Conservation (phyloP, 2,113 vertebrate species). For the Xenopus tropicalis region DNA sequence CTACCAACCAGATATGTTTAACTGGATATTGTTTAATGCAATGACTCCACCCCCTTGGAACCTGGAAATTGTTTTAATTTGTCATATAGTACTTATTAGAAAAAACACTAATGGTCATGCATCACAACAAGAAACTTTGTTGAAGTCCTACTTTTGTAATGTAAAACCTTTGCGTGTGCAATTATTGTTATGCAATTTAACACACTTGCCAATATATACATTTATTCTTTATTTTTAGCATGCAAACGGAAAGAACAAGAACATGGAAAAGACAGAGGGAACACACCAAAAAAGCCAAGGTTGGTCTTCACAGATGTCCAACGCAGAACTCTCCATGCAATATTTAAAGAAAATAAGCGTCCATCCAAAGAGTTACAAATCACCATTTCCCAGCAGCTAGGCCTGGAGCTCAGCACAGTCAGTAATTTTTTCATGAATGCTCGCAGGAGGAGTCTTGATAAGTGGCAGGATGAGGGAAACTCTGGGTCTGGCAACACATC, state of each 20-base stretch:
- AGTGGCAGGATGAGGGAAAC: slow-evolving; percentile 95
- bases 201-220: slow-evolving; percentile 42
- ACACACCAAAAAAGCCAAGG: slow-evolving; percentile 89
- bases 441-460: slow-evolving; percentile 93
- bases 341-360: slow-evolving; percentile 99
- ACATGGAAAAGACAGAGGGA: slow-evolving; percentile 87
- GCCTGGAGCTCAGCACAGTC: slow-evolving; percentile 95
- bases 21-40: too few species aligned
- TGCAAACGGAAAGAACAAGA: slow-evolving; percentile 98
- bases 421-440: slow-evolving; percentile 99
- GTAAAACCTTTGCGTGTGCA: background rate
- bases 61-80: too few species aligned
- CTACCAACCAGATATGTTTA: too few species aligned
- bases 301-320: slow-evolving; percentile 98
- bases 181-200: background rate
- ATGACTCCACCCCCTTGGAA: too few species aligned
- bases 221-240: slow-evolving; percentile 64
- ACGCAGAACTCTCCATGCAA: slow-evolving; percentile 96
- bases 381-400: slow-evolving; percentile 98
- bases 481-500: slow-evolving; percentile 80
- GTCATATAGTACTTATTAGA: too few species aligned
- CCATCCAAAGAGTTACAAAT: slow-evolving; percentile 98
- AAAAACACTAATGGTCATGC: too few species aligned
- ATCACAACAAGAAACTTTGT: too few species aligned
- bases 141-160: too few species aligned